Base-by-base conservation (phyloP, 1,140 invertebrate species). In the Drosophila seguyi region DNA sequence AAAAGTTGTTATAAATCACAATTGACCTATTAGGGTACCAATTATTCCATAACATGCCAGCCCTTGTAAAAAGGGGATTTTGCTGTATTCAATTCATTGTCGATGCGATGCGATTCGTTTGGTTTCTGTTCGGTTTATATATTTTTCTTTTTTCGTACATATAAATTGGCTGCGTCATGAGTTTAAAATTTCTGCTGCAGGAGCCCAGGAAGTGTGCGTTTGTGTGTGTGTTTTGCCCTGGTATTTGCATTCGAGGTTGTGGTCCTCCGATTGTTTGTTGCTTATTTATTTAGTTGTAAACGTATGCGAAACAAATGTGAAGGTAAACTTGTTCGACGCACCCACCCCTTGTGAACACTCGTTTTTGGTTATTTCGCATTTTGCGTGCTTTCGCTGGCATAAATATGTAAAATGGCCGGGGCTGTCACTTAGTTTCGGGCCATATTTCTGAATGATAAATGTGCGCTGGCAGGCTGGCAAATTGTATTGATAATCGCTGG, bases 161-260 rank as follows among this genome's bases (percentile, higher is more conserved):
- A 71, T 66, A 84, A 88, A 87, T 80, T 87, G 85, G 36, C 63
- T 62, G 74, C 58, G 81, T 88, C 72, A 88, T 62, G 73, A 48
- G 80, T 83, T 88, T 77, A 69, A 84, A 73, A 84, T 84, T 78
- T 53, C 53, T 77, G n/a, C 48, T 83, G 84, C 84, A 87, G 53
- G 67, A 53, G 13, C 29, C 29, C 29, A 20, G 27, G 11, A 11
- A 25, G 1, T 55, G 34, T 38, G 20, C 20, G 34, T 48, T 36
- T 62, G 44, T 71, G 34, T 41, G 41, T 47, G 16, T 50, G 13
- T 50, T 58, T 58, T 29, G 18, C 16, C 13, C 10, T 53, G 31
- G 42, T 52, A 57, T 72, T 79, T 79, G 55, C 59, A 72, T 72
- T 58, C 13, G 44, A 39, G 67, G 73, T 78, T 79, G 76, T 34